Evolutionary conservation across 1,140 invertebrate genomes (phyloP), one percentile per base, ranked within the genome.

Genomic region (Drosophila novamexicana): DNA sequence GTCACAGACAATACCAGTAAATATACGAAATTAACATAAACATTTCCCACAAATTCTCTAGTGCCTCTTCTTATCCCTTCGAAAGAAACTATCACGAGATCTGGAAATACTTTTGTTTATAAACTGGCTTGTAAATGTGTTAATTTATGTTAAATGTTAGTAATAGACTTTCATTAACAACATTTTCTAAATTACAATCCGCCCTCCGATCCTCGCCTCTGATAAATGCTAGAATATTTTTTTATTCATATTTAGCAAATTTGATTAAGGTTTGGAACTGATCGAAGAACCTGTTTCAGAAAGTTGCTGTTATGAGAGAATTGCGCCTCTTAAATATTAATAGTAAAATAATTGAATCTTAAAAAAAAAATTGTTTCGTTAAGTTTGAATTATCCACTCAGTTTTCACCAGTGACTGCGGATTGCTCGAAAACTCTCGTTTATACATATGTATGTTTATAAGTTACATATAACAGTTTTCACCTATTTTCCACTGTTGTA

Each of bases 101-200:
- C 2, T 36, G 9, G 34, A 10, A 2, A 18, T 36, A 37, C 8
- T 36, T 14, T 34, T 14, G 29, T 1, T 29, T 22, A 47, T 40
- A 42, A 42, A 53, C 36, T 53, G 37, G 61, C 22, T 42, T 7
- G n/a, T n/a, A 42, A 53, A 64, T 12, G 61, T 64, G 61, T 9
- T 64, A 64, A 64, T 34, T 5, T 8, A 16, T 29, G 22, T 14
- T 16, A 16, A 49, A 49, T 49, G 22, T 29, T 29, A 29, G 22
- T 0, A 29, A 29, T 29, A 29, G 5, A 32, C 12, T 58, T 16
- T 42, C 12, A 32, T 52, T 52, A 52, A 34, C 22, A 64, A 34
- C 22, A 64, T 52, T 64, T 40, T 58, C 39, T 8, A 40, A 42
- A 44, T 58, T 44, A 6, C 12, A 40, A 58, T 6, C 12, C 22